phyloP scores from a whole-genome alignment of 2,888 invertebrate species.

The Pharmacophagus antenor region DNA sequence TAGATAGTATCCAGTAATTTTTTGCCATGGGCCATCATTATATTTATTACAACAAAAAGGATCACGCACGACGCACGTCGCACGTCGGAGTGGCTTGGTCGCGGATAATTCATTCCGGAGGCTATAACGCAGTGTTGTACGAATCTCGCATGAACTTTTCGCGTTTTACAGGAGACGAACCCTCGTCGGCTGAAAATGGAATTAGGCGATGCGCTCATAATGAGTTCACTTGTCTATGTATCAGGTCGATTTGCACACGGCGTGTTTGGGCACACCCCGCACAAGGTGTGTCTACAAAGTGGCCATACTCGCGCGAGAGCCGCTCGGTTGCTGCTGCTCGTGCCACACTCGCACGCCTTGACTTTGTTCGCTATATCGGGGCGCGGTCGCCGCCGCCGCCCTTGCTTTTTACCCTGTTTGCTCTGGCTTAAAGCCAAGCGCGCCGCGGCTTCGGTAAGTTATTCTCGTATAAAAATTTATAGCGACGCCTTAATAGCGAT shows the following conservation, averaged over 20 bases:
- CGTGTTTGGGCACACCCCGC: slow-evolving; percentile 37
- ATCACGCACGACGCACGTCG: background rate
- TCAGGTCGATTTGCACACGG: slow-evolving; percentile 37
- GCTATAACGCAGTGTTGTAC: slow-evolving; percentile 34
- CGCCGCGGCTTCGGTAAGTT: slow-evolving; percentile 52
- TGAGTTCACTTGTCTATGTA: slow-evolving; percentile 28
- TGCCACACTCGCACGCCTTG: slow-evolving; percentile 64
- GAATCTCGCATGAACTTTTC: slow-evolving; percentile 40
- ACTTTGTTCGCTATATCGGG: slow-evolving; percentile 78
- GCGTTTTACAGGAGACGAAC: slow-evolving; percentile 33
- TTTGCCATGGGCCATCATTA: slow-evolving; percentile 10
- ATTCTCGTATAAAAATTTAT: slow-evolving; percentile 13
- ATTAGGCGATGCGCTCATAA: slow-evolving; percentile 33
- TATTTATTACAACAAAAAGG: slow-evolving; percentile 27
- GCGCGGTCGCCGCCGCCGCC: slow-evolving; percentile 68
- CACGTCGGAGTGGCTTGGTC: slow-evolving; percentile 7
- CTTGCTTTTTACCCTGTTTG: slow-evolving; percentile 78
- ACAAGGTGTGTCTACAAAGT: slow-evolving; percentile 42
- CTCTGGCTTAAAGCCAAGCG: slow-evolving; percentile 71
- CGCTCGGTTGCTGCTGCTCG: slow-evolving; percentile 40
- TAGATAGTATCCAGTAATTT: slow-evolving; percentile 6
- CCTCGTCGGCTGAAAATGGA: slow-evolving; percentile 15
- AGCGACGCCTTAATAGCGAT: background rate
- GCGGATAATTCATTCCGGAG: slow-evolving; percentile 36
- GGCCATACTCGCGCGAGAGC: slow-evolving; percentile 22